Evolutionary conservation across 2,113 vertebrate genomes (phyloP), one percentile per base, ranked within the genome.

Genomic region (Lasiurus cinereus): DNA sequence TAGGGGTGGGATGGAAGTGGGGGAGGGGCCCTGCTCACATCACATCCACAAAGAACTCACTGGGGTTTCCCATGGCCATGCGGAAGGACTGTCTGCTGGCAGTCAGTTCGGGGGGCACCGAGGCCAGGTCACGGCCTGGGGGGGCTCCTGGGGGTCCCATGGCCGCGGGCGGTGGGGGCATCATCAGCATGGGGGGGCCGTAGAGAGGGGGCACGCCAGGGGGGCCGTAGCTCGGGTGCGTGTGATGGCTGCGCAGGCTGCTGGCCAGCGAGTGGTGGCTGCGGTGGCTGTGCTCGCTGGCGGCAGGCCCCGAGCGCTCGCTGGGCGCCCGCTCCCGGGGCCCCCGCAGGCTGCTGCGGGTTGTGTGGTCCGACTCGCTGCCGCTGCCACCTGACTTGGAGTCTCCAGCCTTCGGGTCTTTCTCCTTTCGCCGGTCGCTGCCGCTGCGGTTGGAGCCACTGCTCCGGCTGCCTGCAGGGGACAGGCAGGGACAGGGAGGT

Each of bases 21-120:
- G 96, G 92, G 93, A 96, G 96, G 97, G 96, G 96, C 93, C 97
- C 83, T 94, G 97, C 98, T 99, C 99, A 99, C 99, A 99, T 99
- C 98, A 99, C 99, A 97, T 99, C 99, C 97, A 99, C 99, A 97
- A 99, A 99, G 98, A 99, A 99, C 98, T 99, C 99, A 96, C 99
- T 98, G 98, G 99, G 99, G 98, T 99, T 99, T 96, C 99, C 99
- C 99, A 99, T 98, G 98, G 99, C 99, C 98, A 99, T 99, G 97
- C 98, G 98, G 99, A 99, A 99, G 95, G 99, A 99, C 98, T 99
- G 99, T 97, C 99, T 99, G 96, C 99, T 99, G 95, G 98, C 99
- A 10, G 99, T 99, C 97, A 99, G 99, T 99, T 99, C 99, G 0
- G 99, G 99, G 97, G 99, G 99, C 97, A 99, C 99, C 0, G 99